Conservation (phyloP, 2,113 vertebrate species). For the Leiothrix lutea region DNA sequence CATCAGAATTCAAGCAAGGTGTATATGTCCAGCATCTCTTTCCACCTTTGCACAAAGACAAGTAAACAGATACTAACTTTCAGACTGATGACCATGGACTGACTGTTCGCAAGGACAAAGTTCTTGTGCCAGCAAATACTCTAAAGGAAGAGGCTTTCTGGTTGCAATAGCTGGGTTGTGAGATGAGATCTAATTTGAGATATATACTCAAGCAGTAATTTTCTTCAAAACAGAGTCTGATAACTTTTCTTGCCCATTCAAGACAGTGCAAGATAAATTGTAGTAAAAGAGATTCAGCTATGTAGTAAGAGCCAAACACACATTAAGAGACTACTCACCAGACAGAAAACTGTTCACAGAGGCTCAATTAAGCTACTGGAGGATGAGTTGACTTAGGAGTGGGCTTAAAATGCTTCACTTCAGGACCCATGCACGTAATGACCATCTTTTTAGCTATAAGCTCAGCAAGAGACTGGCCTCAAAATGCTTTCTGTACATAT, state of each 20-base stretch:
- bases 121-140: not conserved
- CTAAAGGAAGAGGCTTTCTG: not conserved
- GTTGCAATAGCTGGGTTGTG: not conserved
- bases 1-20: not conserved
- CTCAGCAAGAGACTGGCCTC: not conserved
- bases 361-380: not conserved
- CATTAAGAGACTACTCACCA: not conserved
- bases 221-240: not conserved
- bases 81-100: accelerated
- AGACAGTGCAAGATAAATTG: not conserved
- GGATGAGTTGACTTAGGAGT: not conserved
- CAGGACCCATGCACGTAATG: not conserved
- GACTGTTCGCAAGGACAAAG: not conserved
- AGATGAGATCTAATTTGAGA: not conserved
- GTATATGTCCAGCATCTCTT: not conserved
- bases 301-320: not conserved
- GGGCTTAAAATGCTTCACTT: not conserved
- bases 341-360: not conserved
- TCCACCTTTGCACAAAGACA: not conserved
- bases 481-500: not conserved
- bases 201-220: not conserved
- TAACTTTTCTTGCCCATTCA: not conserved
- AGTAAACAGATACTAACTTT: not conserved
- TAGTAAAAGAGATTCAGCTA: not conserved
- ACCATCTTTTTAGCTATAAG: not conserved